A percentile compares a stretch with the other conserved stretches of the same genome.
Evolutionary conservation across 1,140 invertebrate species (phyloP).

Genomic region (Alviniconcha marisindica): DNA sequence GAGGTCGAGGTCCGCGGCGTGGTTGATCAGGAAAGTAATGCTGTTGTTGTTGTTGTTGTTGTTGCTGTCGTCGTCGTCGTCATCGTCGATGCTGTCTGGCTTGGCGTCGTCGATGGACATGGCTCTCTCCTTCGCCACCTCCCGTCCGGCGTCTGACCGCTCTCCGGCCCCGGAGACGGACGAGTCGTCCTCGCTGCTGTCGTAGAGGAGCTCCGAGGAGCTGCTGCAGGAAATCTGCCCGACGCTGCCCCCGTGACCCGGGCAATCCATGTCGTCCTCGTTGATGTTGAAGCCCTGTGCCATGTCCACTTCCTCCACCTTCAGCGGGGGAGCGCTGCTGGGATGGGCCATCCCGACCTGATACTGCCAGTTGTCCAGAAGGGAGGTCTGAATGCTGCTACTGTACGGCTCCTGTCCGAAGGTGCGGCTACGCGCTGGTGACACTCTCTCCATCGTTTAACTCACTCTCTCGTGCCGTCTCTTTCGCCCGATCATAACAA

Average conservation of each 20-base stretch:
- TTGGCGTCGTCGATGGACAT: slow-evolving; percentile 18
- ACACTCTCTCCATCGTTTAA: not conserved
- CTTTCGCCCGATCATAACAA: too few relatives aligned
- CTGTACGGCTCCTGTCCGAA: not conserved
- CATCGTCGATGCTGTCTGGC: too few relatives aligned
- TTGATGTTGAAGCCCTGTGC: slow-evolving; percentile 29
- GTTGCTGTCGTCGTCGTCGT: not conserved
- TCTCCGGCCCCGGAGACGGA: too few relatives aligned
- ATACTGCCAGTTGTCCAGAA: slow-evolving; percentile 15
- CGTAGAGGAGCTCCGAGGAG: slow-evolving; percentile 33
- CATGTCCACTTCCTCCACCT: not conserved
- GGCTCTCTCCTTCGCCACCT: not conserved
- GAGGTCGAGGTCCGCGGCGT: too few relatives aligned
- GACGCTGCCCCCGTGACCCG: not conserved
- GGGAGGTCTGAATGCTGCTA: not conserved
- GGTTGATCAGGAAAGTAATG: too few relatives aligned
- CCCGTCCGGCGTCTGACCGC: too few relatives aligned
- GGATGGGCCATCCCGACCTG: not conserved
- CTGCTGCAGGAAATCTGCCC: slow-evolving; percentile 1
- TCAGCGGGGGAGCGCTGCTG: not conserved
- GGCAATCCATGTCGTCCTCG: slow-evolving; percentile 37
- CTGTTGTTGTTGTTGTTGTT: not conserved
- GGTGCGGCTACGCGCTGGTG: not conserved
- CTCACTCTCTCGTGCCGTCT: too few relatives aligned
- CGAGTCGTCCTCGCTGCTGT: slow-evolving; percentile 29